Conservation (phyloP, 2,113 vertebrate species). For the Chaetops frenatus region DNA sequence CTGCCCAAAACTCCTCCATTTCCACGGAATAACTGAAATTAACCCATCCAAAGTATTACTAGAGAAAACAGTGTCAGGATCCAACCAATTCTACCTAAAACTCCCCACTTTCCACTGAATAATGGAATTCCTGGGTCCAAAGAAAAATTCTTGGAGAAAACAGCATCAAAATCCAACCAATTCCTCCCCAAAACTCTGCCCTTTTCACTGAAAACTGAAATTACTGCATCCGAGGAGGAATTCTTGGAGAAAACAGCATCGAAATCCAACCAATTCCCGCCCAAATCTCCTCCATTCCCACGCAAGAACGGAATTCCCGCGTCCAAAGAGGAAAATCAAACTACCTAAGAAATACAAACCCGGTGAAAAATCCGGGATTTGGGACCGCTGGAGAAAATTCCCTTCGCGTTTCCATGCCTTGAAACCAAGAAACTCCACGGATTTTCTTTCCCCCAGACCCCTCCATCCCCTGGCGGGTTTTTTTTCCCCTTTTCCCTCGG, state of each 20-base stretch:
- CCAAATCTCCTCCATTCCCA: not conserved
- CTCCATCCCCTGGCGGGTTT: too few relatives aligned
- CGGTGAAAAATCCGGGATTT: too few relatives aligned
- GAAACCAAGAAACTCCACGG: too few relatives aligned
- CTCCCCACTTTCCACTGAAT: not conserved
- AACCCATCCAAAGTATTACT: not conserved
- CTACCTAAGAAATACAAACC: too few relatives aligned
- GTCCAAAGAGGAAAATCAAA: too few relatives aligned
- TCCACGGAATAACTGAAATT: not conserved
- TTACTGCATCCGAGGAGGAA: not conserved
- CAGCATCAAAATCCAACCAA: not conserved
- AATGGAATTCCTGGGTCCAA: fast-evolving
- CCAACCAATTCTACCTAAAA: not conserved
- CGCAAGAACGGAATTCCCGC: not conserved
- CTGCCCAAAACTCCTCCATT: not conserved
- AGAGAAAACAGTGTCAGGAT: not conserved
- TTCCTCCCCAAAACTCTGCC: not conserved
- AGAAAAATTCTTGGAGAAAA: not conserved
- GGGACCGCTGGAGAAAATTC: too few relatives aligned
- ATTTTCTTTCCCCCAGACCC: too few relatives aligned
- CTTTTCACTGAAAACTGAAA: not conserved
- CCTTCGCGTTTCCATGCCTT: too few relatives aligned
- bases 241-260: not conserved
- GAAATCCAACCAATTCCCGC: not conserved
- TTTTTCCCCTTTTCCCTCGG: too few relatives aligned